These are phyloP conservation scores for Arbacia lixula DNA, from an alignment of 53 echinoderm and acorn worm species.

Conservation along the genomic window DNA sequence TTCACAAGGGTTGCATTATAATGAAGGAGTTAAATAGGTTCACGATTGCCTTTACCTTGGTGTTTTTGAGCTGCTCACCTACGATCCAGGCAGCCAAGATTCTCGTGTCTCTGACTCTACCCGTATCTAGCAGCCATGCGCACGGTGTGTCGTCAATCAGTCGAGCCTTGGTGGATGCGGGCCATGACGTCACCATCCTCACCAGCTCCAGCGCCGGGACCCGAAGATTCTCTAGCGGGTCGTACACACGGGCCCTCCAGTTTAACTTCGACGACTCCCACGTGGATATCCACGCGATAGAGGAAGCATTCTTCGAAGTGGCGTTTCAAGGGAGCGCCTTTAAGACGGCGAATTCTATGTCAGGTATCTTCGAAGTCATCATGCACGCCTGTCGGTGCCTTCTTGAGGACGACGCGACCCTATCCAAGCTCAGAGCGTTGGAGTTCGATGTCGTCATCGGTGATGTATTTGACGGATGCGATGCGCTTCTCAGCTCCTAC, in stretches of 20 bases:
- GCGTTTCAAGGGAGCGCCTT: no score
- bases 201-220: neutral
- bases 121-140: neutral
- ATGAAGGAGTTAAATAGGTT: no score
- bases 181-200: conserved; percentile 37
- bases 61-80: no score
- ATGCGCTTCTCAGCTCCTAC: conserved; percentile 5
- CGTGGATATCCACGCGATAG: no score
- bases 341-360: no score
- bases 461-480: conserved; percentile 14
- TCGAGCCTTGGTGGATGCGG: neutral
- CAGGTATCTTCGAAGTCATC: no score
- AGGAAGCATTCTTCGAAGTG: no score
- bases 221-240: neutral
- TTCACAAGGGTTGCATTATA: no score
- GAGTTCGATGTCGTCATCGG: conserved; percentile 22
- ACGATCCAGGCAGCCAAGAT: no score
- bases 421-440: neutral
- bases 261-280: neutral
- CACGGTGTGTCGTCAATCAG: neutral
- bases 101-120: neutral
- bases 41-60: no score
- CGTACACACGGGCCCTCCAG: neutral
- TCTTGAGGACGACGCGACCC: neutral
- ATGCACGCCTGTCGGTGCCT: neutral